These are phyloP conservation scores for Micrasema longulum DNA, from an alignment of 1,140 invertebrate genomes.

Conservation along the genomic window DNA sequence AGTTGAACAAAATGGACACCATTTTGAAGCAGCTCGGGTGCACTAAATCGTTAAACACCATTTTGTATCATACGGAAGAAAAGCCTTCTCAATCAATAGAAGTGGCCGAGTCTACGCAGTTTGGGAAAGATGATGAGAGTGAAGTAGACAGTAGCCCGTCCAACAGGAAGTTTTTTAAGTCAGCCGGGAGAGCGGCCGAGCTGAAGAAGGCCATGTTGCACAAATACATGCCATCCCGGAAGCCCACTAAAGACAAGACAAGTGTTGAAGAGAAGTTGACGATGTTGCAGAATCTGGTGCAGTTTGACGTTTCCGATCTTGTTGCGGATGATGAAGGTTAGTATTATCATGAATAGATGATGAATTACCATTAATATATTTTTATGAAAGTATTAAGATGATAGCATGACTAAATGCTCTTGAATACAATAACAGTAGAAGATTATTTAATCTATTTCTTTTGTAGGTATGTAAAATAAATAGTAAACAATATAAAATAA, in stretches of 20 bases:
- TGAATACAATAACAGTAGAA: too few species aligned
- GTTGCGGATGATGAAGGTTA: constrained; percentile 49
- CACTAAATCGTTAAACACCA: constrained; percentile 19
- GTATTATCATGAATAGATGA: background rate
- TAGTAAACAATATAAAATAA: too few species aligned
- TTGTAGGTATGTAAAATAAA: too few species aligned
- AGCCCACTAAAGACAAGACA: constrained; percentile 46
- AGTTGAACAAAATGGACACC: constrained; percentile 49
- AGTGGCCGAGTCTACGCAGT: too few species aligned
- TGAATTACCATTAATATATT: background rate
- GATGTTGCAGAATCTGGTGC: constrained; percentile 36
- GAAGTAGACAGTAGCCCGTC: constrained; percentile 6
- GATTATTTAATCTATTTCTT: too few species aligned
- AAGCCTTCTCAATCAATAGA: background rate
- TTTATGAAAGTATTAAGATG: background rate
- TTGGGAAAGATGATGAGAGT: background rate
- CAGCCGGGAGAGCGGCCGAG: constrained; percentile 41
- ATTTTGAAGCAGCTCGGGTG: constrained; percentile 41
- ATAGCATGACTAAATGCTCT: too few species aligned
- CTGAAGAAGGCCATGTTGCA: constrained; percentile 28
- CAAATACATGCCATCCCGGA: constrained; percentile 40
- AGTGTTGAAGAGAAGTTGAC: constrained; percentile 23
- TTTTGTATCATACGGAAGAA: constrained; percentile 5
- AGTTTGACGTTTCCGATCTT: constrained; percentile 52
- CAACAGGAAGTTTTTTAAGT: constrained; percentile 58